A percentile compares a stretch with the other conserved stretches of the same genome.
phyloP scores from a whole-genome alignment of 2,797 vertebrate genomes.

The Tapera naevia region DNA sequence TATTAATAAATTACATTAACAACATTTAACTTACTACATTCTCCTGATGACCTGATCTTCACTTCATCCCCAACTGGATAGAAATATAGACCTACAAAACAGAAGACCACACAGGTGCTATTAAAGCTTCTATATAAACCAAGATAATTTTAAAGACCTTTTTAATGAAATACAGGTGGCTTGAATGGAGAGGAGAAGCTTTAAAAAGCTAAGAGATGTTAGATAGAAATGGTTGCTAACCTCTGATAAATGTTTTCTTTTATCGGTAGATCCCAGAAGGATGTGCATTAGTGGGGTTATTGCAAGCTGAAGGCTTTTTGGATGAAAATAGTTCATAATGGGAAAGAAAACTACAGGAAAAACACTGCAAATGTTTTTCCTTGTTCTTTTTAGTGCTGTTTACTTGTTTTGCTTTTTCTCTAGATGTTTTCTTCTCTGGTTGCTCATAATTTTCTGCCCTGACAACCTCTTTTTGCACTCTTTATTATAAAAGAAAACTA shows the following conservation, averaged over 20 bases:
- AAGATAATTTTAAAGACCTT: background rate
- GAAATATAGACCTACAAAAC: background rate
- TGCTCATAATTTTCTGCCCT: background rate
- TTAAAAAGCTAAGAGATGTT: background rate
- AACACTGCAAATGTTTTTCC: background rate
- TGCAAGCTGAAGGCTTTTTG: background rate
- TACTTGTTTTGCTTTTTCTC: slow-evolving; percentile 16
- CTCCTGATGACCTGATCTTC: background rate
- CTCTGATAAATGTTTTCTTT: background rate
- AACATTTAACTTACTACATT: background rate
- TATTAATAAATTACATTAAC: background rate
- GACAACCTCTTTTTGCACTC: background rate
- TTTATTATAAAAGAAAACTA: background rate
- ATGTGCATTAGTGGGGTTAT: background rate
- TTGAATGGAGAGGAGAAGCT: background rate
- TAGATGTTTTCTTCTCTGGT: background rate
- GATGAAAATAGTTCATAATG: background rate
- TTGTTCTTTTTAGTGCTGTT: background rate
- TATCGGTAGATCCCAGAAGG: background rate
- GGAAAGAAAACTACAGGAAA: background rate
- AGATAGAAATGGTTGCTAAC: background rate
- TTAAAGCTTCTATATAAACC: background rate
- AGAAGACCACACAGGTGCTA: background rate
- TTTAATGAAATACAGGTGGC: background rate
- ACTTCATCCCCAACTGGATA: background rate